Base-by-base conservation (phyloP, 2,888 invertebrate species). In the Drosophila austrosaltans region DNA sequence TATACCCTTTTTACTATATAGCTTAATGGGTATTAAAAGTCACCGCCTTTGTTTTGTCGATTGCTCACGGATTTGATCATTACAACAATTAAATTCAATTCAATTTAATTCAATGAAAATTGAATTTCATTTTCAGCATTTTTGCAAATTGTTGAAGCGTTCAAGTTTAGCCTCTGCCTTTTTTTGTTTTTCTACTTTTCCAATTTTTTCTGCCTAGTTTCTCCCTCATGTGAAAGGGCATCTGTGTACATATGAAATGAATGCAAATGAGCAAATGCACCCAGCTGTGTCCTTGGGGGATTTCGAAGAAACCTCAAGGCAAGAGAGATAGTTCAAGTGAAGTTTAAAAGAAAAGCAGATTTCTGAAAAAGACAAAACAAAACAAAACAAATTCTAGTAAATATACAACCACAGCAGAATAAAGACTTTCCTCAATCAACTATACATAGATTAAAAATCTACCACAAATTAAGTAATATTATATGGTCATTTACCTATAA, bases 131-230 rank as follows among this genome's bases (percentile, higher is more conserved):
- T 75, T 82, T 69, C 72, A 75, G 77, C 79, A 69, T 79, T 71
- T 63, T 75, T 63, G 63, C 65, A 57, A 77, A 70, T 76, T 83
- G 72, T 73, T 79, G 84, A 73, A 86, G 71, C 82, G 86, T 83
- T 75, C 39, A 75, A 63, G 75, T 68, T 58, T 20, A 36, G 36
- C 36, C 61, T 59, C 53, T 10, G 58, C 8, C 5, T 30, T 30
- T 65, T 60, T 44, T 30, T 59, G 32, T 42, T 42, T 48, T 25
- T 54, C 58, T 54, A 28, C 39, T 58, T 53, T 72, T 62, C 57
- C 56, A 16, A 57, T 66, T 66, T 66, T 66, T 72, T 28, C 40
- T 61, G 30, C 5, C 44, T 12, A 22, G 22, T 16, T 30, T 30
- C 10, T 56, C 3, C 48, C 48, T 25, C 25, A 48, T 48, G 25